Base-by-base conservation (phyloP, 1,140 invertebrate species). In the Diorhabda sublineata region DNA sequence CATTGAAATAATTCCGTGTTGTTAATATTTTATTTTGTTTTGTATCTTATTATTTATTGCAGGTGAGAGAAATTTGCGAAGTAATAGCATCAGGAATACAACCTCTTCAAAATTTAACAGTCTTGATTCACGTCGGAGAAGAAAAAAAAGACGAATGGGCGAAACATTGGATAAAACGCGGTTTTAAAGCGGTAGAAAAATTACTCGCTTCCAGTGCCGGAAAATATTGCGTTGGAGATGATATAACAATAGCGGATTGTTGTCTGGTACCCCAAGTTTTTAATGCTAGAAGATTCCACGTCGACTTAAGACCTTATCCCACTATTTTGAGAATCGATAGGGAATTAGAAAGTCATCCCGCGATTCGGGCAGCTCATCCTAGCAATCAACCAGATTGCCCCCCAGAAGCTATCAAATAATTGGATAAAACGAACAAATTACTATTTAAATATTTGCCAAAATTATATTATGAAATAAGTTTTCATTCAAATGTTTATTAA, bases 221-320 rank as follows among this genome's bases (percentile, higher is more conserved):
- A 9, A 95, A 96, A 80, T 99, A 96, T 78, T 96, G 94, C 80
- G 91, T 98, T 2, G 97, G 96, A 3, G 94, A 99, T 83, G 88
- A 93, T 73, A 89, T 98, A 45, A 95, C 96, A 0, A 82, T 98
- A 76, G 96, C 97, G 43, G 97, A 99, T 82, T 94, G 95, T 75
- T 98, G 94, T 78, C 84, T 98, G 42, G 92, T 98, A 58, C 96
- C 97, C 62, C 97, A 98, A 85, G 92, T 81, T 11, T 80, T 80
- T 70, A 78, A 77, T 61, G 75, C 78, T 5, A 65, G 75, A 61
- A 74, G 93, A 83, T 98, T 97, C 83, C 91, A 94, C 74, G 94
- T 98, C 0, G 94, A 98, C 79, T 83, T 98, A 76, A 86, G 90
- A 71, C 89, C 90, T 1, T 98, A 94, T 81, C 96, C 96, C 9